A percentile compares a stretch with the other conserved stretches of the same genome.
phyloP scores from a whole-genome alignment of 2,888 invertebrate species.

The Cistogaster globosa region DNA sequence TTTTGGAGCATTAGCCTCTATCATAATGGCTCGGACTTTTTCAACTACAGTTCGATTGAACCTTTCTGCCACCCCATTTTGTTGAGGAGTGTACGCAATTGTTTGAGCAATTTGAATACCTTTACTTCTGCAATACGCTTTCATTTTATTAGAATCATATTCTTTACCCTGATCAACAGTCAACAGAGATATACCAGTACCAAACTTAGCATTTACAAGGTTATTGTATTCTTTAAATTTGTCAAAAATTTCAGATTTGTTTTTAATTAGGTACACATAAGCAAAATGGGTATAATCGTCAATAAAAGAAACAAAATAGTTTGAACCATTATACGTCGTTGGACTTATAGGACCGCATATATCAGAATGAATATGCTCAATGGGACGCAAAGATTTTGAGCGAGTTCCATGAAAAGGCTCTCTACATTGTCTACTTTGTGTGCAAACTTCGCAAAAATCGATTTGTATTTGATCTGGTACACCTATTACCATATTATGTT shows the following conservation, averaged over 20 bases:
- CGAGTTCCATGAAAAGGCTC: constrained; percentile 31
- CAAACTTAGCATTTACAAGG: constrained; percentile 17
- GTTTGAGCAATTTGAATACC: constrained; percentile 72
- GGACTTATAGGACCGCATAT: constrained; percentile 74
- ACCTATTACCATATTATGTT: background rate
- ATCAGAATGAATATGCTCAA: constrained; percentile 22
- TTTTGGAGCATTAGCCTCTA: constrained; percentile 46
- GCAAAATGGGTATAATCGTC: constrained; percentile 75
- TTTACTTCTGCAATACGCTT: constrained; percentile 74
- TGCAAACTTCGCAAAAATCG: constrained; percentile 9
- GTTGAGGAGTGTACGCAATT: constrained; percentile 61
- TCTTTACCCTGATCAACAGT: no score
- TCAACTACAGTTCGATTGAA: constrained; percentile 29
- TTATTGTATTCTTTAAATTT: constrained; percentile 31
- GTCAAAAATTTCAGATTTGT: constrained; percentile 52
- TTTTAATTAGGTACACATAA: constrained; percentile 53
- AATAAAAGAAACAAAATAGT: constrained; percentile 75
- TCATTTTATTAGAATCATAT: no score
- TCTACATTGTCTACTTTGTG: constrained; percentile 22
- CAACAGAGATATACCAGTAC: constrained; percentile 42
- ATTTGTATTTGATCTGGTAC: background rate
- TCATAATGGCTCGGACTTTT: constrained; percentile 45
- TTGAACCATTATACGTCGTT: constrained; percentile 72
- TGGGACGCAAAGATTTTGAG: background rate
- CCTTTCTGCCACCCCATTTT: constrained; percentile 57